These are phyloP conservation scores for Agrochola macilenta DNA, from an alignment of 2,888 invertebrate genomes.

Conservation along the genomic window DNA sequence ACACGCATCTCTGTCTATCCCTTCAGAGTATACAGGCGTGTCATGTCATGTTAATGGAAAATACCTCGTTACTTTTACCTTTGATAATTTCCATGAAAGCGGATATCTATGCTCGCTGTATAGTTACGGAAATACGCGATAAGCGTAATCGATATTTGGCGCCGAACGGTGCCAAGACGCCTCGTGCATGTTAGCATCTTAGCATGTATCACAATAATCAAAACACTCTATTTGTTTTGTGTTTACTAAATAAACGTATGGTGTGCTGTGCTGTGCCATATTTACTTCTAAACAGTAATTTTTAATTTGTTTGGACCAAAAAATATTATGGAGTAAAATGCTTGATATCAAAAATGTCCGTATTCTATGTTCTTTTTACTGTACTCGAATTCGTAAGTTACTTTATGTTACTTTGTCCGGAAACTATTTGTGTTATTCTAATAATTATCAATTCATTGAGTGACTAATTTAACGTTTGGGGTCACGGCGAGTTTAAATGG, in stretches of 20 bases:
- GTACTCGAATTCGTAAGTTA: background rate
- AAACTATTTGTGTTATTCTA: background rate
- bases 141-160: conserved; percentile 46
- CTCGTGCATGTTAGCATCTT: conserved; percentile 1
- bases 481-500: conserved; percentile 39
- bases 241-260: conserved; percentile 44
- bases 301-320: conserved; percentile 2
- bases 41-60: background rate
- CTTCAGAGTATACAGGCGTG: too few species aligned
- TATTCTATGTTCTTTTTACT: background rate
- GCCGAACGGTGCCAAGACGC: conserved; percentile 43
- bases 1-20: background rate
- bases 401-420: background rate
- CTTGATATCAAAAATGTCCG: background rate
- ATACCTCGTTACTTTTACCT: background rate
- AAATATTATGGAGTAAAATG: background rate
- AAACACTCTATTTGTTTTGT: conserved; percentile 35
- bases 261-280: background rate
- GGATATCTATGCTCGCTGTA: background rate
- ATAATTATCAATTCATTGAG: conserved; percentile 22
- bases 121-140: conserved; percentile 34
- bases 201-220: background rate
- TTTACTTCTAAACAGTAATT: background rate
- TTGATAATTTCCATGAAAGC: conserved; percentile 22
- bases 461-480: conserved; percentile 20